Evolutionary conservation across 2,113 vertebrate species (phyloP).

Genomic region (Epinephelus fuscoguttatus): DNA sequence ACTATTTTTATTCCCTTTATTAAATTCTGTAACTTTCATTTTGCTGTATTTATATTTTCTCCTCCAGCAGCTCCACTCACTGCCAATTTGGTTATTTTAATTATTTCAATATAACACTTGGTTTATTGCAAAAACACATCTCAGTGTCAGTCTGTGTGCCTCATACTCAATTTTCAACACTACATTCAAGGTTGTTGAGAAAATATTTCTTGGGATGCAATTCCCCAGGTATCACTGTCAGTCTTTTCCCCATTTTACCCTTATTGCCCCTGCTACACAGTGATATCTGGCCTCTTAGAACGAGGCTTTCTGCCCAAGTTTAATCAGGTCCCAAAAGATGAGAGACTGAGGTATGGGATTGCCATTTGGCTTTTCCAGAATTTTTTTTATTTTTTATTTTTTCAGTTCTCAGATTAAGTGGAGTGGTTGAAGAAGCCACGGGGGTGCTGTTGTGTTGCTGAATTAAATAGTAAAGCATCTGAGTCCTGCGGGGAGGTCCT

Average conservation of each 20-base stretch:
- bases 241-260: too few relatives aligned
- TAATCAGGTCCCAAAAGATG: conserved; percentile 32
- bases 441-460: conserved; percentile 52
- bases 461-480: conserved; percentile 63
- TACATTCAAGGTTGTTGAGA: too few relatives aligned
- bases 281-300: conserved; percentile 4
- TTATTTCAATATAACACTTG: too few relatives aligned
- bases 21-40: neutral
- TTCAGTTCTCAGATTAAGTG: conserved; percentile 39
- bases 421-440: conserved; percentile 47
- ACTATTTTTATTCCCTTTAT: neutral
- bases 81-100: neutral
- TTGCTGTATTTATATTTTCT: neutral
- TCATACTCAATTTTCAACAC: too few relatives aligned
- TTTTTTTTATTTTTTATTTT: neutral
- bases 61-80: neutral
- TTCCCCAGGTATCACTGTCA: too few relatives aligned
- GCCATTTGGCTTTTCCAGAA: conserved; percentile 35
- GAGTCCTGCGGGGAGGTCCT: conserved; percentile 58
- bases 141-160: too few relatives aligned
- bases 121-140: too few relatives aligned
- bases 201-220: too few relatives aligned
- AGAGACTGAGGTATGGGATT: neutral
- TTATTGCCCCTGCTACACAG: neutral
- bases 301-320: neutral